These are phyloP conservation scores for Acrocephalus kingi DNA, from an alignment of 2,113 vertebrate species.

Conservation along the genomic window DNA sequence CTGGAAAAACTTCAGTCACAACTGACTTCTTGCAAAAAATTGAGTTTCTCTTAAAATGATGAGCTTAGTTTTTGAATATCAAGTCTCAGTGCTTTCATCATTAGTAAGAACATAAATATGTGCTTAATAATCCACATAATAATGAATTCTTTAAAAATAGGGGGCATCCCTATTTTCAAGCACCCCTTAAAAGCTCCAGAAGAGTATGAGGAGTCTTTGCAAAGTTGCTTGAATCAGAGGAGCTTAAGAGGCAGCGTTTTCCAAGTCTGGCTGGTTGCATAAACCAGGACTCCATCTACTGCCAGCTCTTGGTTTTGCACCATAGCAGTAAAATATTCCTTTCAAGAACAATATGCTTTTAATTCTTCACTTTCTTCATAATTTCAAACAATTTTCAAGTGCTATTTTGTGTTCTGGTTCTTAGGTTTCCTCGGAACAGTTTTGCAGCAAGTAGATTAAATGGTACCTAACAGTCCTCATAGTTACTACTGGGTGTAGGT, in stretches of 20 bases:
- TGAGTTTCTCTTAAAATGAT: neutral
- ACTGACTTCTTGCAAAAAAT: neutral
- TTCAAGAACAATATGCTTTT: neutral
- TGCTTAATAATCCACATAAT: neutral
- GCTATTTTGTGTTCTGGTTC: neutral
- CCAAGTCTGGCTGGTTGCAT: neutral
- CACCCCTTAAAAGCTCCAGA: neutral
- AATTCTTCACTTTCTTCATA: neutral
- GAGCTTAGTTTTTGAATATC: neutral
- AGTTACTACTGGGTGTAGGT: neutral
- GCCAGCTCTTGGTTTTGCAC: neutral
- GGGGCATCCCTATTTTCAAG: neutral
- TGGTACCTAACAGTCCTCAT: neutral
- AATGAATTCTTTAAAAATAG: neutral
- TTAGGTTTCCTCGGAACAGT: neutral
- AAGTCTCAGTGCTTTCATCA: neutral
- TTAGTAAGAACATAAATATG: neutral
- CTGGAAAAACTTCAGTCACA: neutral
- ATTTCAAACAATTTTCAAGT: neutral
- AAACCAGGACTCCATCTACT: conserved; percentile 36
- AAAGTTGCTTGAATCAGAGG: neutral
- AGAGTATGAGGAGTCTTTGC: neutral
- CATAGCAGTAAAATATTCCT: accelerated
- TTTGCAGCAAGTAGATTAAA: neutral
- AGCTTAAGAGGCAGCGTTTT: neutral